Base-by-base conservation (phyloP, 1,140 invertebrate genomes). In the Paramacrobiotus metropolitanus region DNA sequence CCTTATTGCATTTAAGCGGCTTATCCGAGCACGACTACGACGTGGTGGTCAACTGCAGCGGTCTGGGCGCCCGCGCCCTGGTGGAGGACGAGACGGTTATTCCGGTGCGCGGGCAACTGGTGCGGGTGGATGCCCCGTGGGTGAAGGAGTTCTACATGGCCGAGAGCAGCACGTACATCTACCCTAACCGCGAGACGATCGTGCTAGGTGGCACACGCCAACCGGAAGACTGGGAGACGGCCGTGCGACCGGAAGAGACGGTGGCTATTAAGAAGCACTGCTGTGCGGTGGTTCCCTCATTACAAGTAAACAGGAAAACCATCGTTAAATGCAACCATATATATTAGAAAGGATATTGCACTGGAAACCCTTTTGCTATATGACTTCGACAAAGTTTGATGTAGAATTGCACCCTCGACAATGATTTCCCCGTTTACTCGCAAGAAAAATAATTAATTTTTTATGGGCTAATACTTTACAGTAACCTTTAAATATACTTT, bases 191-290 rank as follows among this genome's bases (percentile, higher is more conserved):
- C 1, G 71, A 83, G n/a, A 74, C 67, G 21, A 79, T 82, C 1
- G 77, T 86, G 34, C 69, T 87, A 21, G 86, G 86, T 1, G 84
- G 85, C 1, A 84, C 84, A 0, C 76, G 81, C 62, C 81, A 87
- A 69, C 73, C 77, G 64, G 70, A 75, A 60, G 77, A 85, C 67
- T 83, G 77, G 67, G 81, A 81, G 68, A 68, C 68, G 1, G 68
- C 71, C 9, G 66, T 79, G 1, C 73, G 76, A 64, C 66, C 71
- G 0, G 65, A 74, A 29, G 84, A 86, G 66, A 76, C 73, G 0
- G 67, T 76, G 44, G 77, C 79, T 48, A 85, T 87, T 67, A 66
- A 76, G 30, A 67, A 77, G 1, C 79, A 82, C 21, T 86, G 83
- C 64, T 65, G 66, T 9, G 65, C 73, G 24, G 70, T 84, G 1